Base-by-base conservation (phyloP, 2,888 invertebrate species). In the Oscheius sp. region DNA sequence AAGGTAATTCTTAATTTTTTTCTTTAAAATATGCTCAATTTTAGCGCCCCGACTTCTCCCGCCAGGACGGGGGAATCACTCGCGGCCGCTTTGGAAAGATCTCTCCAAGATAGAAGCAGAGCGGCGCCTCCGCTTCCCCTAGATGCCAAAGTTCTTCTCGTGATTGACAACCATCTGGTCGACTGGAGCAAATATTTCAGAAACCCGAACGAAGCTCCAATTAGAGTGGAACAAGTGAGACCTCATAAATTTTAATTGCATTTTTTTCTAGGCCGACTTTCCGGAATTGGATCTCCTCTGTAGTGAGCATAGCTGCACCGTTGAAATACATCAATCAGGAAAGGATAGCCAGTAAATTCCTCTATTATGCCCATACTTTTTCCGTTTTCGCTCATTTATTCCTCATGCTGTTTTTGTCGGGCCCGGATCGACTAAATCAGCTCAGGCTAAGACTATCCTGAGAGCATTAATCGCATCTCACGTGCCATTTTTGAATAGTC, bases 1-100 rank as follows among this genome's bases (percentile, higher is more conserved):
- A 27, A 83, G 83, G 83, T 82, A 16, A 6, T 7, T 66, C 18
- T 25, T 29, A 41, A 23, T 56, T 3, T 6, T 35, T 16, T 21
- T 18, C 13, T 3, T 23, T 5, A n/a, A n/a, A n/a, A n/a, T 18
- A 25, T 25, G 35, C 35, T 35, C 35, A 35, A 6, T 58, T 49
- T 49, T 29, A 82, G 83, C 70, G 83, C 83, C 25, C 83, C 83
- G 9, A 83, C 83, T 13, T 83, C 83, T n/a, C 83, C 83, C 18
- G 79, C 79, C 18, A 73, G 80, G 25, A 74, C 78, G 21, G 64
- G 79, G 1, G 83, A 83, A 69, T 76, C 80, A 6, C 64, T 83
- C 16, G 83, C 80, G 43, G 77, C 80, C 29, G 83, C 83, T 9
- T 59, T 83, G 66, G 83, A 83, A 55, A 68, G 78, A 23, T 75